Evolutionary conservation across 1,140 invertebrate genomes (phyloP).

Genomic region (Dendrolimus punctatus): DNA sequence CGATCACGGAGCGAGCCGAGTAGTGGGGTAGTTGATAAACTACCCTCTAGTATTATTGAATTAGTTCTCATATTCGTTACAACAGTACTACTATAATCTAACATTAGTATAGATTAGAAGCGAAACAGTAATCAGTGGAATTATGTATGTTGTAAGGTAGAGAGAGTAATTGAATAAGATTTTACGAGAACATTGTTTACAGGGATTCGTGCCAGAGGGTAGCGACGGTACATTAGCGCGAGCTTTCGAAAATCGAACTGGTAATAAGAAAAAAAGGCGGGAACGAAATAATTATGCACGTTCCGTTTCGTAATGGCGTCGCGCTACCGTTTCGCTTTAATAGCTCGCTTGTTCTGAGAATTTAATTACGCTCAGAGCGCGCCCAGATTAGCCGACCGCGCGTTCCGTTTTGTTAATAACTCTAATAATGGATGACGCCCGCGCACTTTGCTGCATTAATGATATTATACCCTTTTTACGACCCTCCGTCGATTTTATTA

Average conservation of each 20-base stretch:
- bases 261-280: conserved; percentile 59
- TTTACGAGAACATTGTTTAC: conserved; percentile 69
- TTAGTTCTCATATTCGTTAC: background rate
- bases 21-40: no score
- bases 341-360: conserved; percentile 66
- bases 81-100: no score
- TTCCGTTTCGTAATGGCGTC: conserved; percentile 65
- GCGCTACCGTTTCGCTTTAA: conserved; percentile 68
- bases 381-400: conserved; percentile 53
- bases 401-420: conserved; percentile 66
- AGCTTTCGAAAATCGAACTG: conserved; percentile 58
- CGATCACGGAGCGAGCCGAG: no score
- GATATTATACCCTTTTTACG: conserved; percentile 23
- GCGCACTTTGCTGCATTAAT: conserved; percentile 34
- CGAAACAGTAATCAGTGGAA: background rate
- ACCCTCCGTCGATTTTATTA: conserved; percentile 16
- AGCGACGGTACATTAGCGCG: conserved; percentile 60
- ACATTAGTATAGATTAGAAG: background rate
- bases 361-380: conserved; percentile 58
- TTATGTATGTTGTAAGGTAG: conserved; percentile 22
- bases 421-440: conserved; percentile 56
- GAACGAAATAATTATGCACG: conserved; percentile 71
- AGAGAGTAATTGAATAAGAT: conserved; percentile 57
- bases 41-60: no score
- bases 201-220: conserved; percentile 50